Evolutionary conservation across 2,113 vertebrate species (phyloP).

Genomic region (Rhabdomys dilectus): DNA sequence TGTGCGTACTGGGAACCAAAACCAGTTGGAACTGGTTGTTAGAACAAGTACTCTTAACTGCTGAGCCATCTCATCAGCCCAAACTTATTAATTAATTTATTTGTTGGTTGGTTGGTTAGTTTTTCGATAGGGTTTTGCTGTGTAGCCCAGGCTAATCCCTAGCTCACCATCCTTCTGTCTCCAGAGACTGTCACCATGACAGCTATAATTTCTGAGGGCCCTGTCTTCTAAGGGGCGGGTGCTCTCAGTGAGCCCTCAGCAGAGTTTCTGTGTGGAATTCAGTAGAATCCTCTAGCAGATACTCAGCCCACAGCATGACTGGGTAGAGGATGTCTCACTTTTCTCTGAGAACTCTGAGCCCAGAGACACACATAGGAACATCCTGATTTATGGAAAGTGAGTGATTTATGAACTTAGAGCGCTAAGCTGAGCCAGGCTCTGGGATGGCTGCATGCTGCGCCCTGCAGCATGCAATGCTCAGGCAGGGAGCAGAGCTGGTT

Average conservation of each 20-base stretch:
- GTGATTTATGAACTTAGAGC: not conserved
- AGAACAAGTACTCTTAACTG: not conserved
- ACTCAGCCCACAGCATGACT: not conserved
- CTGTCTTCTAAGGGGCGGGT: not conserved
- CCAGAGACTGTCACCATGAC: not conserved
- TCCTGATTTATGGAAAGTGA: no score
- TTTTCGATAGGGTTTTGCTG: not conserved
- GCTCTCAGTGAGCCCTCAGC: not conserved
- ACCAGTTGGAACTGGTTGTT: no score
- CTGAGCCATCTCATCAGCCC: not conserved
- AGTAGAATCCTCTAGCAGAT: no score
- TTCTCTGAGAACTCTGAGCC: not conserved
- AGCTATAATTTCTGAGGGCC: not conserved
- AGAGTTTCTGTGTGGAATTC: not conserved
- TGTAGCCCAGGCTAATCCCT: not conserved
- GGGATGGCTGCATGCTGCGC: not conserved
- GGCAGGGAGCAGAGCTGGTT: not conserved
- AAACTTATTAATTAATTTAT: not conserved
- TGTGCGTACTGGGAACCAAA: no score
- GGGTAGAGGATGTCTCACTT: not conserved
- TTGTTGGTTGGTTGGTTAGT: not conserved
- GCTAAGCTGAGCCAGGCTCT: not conserved
- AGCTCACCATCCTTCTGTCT: not conserved
- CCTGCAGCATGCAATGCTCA: fast-evolving
- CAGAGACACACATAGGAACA: not conserved